A percentile compares a stretch with the other conserved stretches of the same genome.
These are phyloP conservation scores for Troides helena DNA, from an alignment of 2,888 invertebrate genomes.

Conservation along the genomic window DNA sequence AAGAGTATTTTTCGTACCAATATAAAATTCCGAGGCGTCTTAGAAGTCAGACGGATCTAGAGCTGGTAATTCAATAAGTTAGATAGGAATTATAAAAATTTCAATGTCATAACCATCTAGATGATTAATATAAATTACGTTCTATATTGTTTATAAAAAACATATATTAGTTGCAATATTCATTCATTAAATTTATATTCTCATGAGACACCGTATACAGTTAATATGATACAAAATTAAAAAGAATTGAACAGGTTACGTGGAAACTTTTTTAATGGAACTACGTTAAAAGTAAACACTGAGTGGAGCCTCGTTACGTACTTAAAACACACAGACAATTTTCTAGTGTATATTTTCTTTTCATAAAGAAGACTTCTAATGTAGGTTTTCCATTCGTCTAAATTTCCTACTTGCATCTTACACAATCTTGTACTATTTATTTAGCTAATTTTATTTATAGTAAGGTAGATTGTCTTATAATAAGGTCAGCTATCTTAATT, in stretches of 20 bases:
- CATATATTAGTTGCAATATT: not conserved
- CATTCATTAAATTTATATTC: not conserved
- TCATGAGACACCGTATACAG: not conserved
- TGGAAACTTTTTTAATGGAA: constrained; percentile 6
- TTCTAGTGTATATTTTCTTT: not conserved
- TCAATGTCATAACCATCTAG: too few relatives aligned
- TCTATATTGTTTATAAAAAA: too few relatives aligned
- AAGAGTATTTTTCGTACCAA: too few relatives aligned
- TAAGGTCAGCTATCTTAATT: too few relatives aligned
- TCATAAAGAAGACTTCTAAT: not conserved
- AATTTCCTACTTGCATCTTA: not conserved
- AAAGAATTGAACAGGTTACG: not conserved
- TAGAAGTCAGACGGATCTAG: too few relatives aligned
- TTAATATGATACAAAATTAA: not conserved
- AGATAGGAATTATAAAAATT: too few relatives aligned
- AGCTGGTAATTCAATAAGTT: too few relatives aligned
- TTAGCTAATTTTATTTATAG: not conserved
- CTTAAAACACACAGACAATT: constrained; percentile 11
- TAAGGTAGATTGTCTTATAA: not conserved
- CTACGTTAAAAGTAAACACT: constrained; percentile 13
- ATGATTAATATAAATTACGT: too few relatives aligned
- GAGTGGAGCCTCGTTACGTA: constrained; percentile 12
- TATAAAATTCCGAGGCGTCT: too few relatives aligned
- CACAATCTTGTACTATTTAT: not conserved
- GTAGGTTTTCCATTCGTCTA: not conserved